Percentiles rank a stretch among this genome's conserved stretches.
phyloP scores from a whole-genome alignment of 2,797 vertebrate species.

The Microcaecilia unicolor region DNA sequence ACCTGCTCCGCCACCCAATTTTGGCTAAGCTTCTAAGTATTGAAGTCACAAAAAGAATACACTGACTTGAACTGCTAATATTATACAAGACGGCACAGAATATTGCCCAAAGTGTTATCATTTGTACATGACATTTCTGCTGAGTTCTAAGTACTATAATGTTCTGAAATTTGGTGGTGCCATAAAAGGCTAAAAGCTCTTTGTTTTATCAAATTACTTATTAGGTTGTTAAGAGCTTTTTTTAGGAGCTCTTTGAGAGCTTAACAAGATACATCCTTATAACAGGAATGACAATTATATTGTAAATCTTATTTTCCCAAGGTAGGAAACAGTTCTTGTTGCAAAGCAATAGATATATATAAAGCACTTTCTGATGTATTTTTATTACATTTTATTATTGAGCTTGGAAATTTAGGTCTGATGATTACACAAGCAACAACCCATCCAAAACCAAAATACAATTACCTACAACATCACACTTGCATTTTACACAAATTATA shows the following conservation, averaged over 20 bases:
- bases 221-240: slow-evolving; percentile 27
- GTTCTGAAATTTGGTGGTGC: slow-evolving; percentile 22
- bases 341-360: slow-evolving; percentile 16
- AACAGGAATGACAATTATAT: slow-evolving; percentile 18
- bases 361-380: slow-evolving; percentile 10
- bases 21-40: no score
- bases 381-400: no score
- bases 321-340: no score
- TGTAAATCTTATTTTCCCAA: slow-evolving; percentile 17
- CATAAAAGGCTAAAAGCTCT: slow-evolving; percentile 6
- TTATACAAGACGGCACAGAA: slow-evolving; percentile 1
- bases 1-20: no score
- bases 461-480: no score
- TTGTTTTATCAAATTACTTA: slow-evolving; percentile 28
- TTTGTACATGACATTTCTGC: slow-evolving; percentile 16
- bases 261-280: slow-evolving; percentile 27
- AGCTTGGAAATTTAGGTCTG: no score
- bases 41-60: no score
- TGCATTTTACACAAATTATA: no score
- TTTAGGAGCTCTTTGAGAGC: slow-evolving; percentile 30
- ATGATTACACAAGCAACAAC: no score
- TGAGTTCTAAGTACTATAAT: slow-evolving; percentile 21
- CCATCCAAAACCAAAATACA: no score
- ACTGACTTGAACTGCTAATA: no score
- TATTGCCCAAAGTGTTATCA: slow-evolving; percentile 24